Percentiles rank a stretch among this genome's conserved stretches.
Evolutionary conservation across 1,140 invertebrate genomes (phyloP).

Genomic region (Drosophila sturtevanti): DNA sequence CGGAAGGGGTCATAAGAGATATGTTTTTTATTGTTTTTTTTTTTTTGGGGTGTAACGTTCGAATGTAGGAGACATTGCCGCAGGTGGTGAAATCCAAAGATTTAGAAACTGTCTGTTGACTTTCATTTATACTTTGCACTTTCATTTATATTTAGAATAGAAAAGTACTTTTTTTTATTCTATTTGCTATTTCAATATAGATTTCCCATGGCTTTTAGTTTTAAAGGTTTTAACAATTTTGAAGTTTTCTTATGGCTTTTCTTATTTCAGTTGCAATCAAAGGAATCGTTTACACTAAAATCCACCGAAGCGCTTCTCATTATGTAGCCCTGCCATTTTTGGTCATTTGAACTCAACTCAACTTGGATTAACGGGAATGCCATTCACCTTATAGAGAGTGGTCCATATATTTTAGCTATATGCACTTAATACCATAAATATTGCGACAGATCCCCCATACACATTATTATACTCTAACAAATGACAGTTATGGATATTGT

Average conservation of each 20-base stretch:
- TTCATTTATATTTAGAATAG: background rate
- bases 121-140: slow-evolving; percentile 68
- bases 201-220: background rate
- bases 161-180: background rate
- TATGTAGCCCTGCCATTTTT: slow-evolving; percentile 33
- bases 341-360: slow-evolving; percentile 16
- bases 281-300: slow-evolving; percentile 51
- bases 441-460: background rate
- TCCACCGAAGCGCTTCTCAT: slow-evolving; percentile 47
- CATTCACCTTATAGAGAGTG: slow-evolving; percentile 35
- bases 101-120: slow-evolving; percentile 51
- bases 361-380: slow-evolving; percentile 14
- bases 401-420: slow-evolving; percentile 5
- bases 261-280: slow-evolving; percentile 32
- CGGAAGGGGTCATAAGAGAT: background rate
- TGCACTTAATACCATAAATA: slow-evolving; percentile 50
- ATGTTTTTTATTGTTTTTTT: background rate
- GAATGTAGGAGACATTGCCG: background rate
- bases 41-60: background rate
- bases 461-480: background rate
- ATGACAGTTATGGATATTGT: no score
- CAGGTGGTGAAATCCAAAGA: slow-evolving; percentile 14
- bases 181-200: background rate
- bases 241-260: background rate
- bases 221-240: slow-evolving; percentile 2